phyloP scores from a whole-genome alignment of 2,888 invertebrate genomes.

The Pandemis heparana region DNA sequence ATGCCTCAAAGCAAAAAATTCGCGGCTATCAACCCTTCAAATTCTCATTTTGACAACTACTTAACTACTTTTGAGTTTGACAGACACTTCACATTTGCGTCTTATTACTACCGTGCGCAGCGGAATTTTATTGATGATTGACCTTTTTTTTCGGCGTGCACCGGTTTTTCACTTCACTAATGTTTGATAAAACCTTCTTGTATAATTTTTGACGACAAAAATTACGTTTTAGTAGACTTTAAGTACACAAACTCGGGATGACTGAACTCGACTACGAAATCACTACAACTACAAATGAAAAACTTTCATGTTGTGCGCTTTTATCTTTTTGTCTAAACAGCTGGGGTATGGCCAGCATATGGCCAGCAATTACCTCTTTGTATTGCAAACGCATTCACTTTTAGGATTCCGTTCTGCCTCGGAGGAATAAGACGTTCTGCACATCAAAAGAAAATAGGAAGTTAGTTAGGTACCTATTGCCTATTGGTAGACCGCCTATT shows the following conservation, averaged over 20 bases:
- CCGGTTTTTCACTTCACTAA: not conserved
- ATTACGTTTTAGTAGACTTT: too few relatives aligned
- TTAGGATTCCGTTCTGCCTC: not conserved
- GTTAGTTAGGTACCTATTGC: too few relatives aligned
- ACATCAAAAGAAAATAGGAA: too few relatives aligned
- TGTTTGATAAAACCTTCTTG: not conserved
- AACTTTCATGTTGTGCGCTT: not conserved
- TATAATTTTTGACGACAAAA: not conserved
- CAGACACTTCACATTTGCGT: not conserved
- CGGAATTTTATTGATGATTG: not conserved
- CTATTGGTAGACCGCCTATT: too few relatives aligned
- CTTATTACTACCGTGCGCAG: not conserved
- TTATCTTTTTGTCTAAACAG: not conserved
- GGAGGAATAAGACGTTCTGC: too few relatives aligned
- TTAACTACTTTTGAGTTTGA: conserved; percentile 4
- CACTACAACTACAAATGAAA: conserved; percentile 14
- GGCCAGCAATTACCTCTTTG: too few relatives aligned
- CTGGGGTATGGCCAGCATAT: too few relatives aligned
- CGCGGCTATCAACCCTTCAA: conserved; percentile 26
- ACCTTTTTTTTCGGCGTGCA: not conserved
- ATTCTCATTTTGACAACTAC: conserved; percentile 12
- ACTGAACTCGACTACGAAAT: not conserved
- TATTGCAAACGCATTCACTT: not conserved
- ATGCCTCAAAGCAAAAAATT: conserved; percentile 17
- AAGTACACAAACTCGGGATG: not conserved